phyloP scores from a whole-genome alignment of 2,888 invertebrate genomes.

The Dexiosoma caninum region DNA sequence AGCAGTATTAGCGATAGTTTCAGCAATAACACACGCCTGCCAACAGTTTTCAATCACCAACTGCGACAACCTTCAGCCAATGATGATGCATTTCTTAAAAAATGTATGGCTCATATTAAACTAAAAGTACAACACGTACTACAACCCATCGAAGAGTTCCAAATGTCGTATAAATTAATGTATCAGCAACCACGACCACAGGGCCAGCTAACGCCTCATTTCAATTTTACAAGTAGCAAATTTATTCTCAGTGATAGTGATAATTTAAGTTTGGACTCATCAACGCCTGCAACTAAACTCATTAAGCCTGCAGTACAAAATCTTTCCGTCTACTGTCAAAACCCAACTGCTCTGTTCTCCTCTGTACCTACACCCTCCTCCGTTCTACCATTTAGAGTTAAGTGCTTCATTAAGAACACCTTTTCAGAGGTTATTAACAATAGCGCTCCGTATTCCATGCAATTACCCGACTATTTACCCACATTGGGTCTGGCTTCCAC shows the following conservation, averaged over 20 bases:
- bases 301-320: slow-evolving; percentile 48
- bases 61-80: slow-evolving; percentile 2
- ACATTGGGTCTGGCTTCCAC: slow-evolving; percentile 49
- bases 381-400: slow-evolving; percentile 34
- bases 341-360: slow-evolving; percentile 36
- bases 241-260: slow-evolving; percentile 65
- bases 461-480: slow-evolving; percentile 38
- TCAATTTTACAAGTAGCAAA: slow-evolving; percentile 7
- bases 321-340: slow-evolving; percentile 16
- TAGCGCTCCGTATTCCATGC: not conserved
- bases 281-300: not conserved
- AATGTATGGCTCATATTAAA: slow-evolving; percentile 70
- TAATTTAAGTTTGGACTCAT: slow-evolving; percentile 64
- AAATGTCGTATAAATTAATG: slow-evolving; percentile 69
- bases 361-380: not conserved
- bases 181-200: slow-evolving; percentile 61
- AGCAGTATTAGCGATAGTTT: not conserved
- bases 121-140: slow-evolving; percentile 69
- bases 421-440: slow-evolving; percentile 7
- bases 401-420: slow-evolving; percentile 35
- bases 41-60: slow-evolving; percentile 18
- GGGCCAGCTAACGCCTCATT: not conserved
- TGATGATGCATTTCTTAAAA: slow-evolving; percentile 30
- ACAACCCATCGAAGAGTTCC: slow-evolving; percentile 74
- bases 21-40: slow-evolving; percentile 29